These are phyloP conservation scores for Heteropelma amictum DNA, from an alignment of 2,888 invertebrate species.

Conservation along the genomic window DNA sequence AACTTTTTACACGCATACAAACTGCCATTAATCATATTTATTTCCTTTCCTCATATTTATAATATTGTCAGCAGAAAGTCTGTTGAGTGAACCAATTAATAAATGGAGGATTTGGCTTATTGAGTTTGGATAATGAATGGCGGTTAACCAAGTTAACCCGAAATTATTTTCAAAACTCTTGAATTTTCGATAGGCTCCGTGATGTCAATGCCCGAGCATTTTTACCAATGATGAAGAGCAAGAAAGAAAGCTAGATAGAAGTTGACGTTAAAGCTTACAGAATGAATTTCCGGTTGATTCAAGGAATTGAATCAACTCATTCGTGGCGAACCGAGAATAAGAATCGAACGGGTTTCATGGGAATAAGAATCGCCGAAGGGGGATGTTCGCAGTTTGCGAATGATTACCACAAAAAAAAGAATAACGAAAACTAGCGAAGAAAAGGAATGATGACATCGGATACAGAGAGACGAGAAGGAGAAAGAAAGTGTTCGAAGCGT, in stretches of 20 bases:
- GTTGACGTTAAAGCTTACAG: constrained; percentile 12
- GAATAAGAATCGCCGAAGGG: constrained; percentile 24
- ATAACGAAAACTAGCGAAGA: neutral
- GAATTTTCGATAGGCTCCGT: no score
- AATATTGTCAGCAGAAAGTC: neutral
- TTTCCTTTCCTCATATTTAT: neutral
- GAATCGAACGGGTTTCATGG: constrained; percentile 41
- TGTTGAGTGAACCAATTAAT: neutral
- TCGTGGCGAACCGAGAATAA: constrained; percentile 40
- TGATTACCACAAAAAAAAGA: constrained; percentile 20
- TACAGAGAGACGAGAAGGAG: neutral
- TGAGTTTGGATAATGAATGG: no score
- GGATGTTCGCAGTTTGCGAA: constrained; percentile 6
- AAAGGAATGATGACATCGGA: neutral
- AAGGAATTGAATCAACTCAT: constrained; percentile 46
- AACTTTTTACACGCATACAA: neutral
- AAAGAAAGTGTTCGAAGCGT: constrained; percentile 18
- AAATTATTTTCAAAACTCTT: neutral
- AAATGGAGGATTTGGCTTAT: no score
- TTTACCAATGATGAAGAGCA: no score
- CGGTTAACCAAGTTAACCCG: no score
- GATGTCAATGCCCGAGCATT: no score
- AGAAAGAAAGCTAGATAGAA: neutral
- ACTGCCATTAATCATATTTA: constrained; percentile 15
- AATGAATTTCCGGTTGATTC: constrained; percentile 30